Percentiles rank a stretch among this genome's conserved stretches.
Conservation (phyloP, 2,797 vertebrate species). For the Hemitrygon akajei region DNA sequence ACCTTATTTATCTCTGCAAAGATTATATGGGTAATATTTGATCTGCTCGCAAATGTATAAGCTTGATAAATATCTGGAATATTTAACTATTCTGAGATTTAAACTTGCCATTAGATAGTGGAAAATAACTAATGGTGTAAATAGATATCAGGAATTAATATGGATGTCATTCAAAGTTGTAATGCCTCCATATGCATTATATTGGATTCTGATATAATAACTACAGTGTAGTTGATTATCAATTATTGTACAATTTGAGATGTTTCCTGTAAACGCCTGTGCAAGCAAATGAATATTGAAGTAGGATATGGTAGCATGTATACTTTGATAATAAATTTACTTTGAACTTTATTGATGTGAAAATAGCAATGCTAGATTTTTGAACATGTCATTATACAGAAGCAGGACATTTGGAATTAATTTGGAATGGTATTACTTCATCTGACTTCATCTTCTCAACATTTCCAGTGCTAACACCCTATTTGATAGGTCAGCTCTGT, state of each 20-base stretch:
- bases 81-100: background rate
- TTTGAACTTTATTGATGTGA: background rate
- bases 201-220: background rate
- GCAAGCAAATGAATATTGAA: no score
- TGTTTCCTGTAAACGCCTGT: no score
- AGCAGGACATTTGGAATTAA: background rate
- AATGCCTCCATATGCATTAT: background rate
- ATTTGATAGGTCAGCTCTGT: background rate
- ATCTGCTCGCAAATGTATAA: background rate
- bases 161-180: constrained; percentile 6
- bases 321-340: no score
- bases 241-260: background rate
- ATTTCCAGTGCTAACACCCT: background rate
- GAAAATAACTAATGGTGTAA: background rate
- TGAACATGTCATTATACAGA: background rate
- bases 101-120: background rate
- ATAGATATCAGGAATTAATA: background rate
- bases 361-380: background rate
- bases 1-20: no score
- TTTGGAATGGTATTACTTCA: background rate
- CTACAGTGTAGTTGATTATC: constrained; percentile 12
- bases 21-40: background rate
- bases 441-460: background rate
- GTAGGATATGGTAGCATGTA: no score
- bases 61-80: background rate